These are phyloP conservation scores for Triplophysa yarkandensis DNA, from an alignment of 2,797 vertebrate species.

Conservation along the genomic window DNA sequence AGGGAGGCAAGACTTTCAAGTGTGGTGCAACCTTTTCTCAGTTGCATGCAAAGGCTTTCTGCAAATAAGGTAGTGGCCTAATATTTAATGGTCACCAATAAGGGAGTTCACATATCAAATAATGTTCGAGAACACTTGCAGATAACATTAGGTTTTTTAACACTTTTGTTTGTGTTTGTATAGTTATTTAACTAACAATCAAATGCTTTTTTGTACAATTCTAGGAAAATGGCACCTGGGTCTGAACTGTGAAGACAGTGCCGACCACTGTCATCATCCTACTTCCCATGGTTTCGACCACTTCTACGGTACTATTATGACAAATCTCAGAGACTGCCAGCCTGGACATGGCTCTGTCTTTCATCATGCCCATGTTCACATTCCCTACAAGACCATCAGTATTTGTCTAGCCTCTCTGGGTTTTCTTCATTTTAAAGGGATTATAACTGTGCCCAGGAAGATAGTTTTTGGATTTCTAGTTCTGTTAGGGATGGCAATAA, in stretches of 20 bases:
- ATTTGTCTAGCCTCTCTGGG: constrained; percentile 59
- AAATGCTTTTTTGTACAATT: not conserved
- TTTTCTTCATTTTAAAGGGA: constrained; percentile 58
- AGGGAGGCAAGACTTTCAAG: too few species aligned
- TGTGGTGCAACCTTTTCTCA: too few species aligned
- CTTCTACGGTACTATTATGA: constrained; percentile 84
- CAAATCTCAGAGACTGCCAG: constrained; percentile 87
- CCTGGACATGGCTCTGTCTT: constrained; percentile 79
- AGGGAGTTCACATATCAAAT: not conserved
- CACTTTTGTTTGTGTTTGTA: not conserved
- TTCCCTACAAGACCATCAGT: constrained; percentile 52
- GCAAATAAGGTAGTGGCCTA: not conserved
- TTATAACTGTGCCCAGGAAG: constrained; percentile 57
- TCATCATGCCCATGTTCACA: constrained; percentile 32
- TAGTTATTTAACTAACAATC: not conserved
- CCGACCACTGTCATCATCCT: constrained; percentile 91
- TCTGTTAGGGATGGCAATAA: constrained; percentile 13
- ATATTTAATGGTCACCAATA: not conserved
- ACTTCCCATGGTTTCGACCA: constrained; percentile 83
- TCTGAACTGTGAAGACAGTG: constrained; percentile 76
- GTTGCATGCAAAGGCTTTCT: too few species aligned
- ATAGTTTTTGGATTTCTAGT: constrained; percentile 39
- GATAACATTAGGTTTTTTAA: not conserved
- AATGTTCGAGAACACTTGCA: not conserved
- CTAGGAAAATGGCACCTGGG: constrained; percentile 94